A percentile compares a stretch with the other conserved stretches of the same genome.
Conservation (phyloP, 2,797 vertebrate species). For the Phoxinus dragarum region DNA sequence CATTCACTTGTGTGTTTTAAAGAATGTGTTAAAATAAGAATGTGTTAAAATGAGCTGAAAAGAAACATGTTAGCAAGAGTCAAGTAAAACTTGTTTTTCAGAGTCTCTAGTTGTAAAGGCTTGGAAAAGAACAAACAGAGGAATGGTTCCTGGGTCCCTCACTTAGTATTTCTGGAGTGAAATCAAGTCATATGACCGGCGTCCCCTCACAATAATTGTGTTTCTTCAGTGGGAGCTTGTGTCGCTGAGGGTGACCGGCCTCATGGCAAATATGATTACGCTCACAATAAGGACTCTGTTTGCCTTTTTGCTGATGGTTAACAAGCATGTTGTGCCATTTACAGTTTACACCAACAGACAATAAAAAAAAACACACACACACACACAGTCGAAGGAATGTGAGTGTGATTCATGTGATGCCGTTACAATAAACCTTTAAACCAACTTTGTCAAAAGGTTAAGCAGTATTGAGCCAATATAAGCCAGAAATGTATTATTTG, state of each 20-base stretch:
- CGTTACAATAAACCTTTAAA: not conserved
- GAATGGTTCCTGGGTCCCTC: not conserved
- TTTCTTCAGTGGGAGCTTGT: constrained; percentile 70
- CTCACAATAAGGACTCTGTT: constrained; percentile 76
- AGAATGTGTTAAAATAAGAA: not conserved
- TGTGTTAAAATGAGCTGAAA: not conserved
- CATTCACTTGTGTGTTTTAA: not conserved
- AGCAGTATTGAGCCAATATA: not conserved
- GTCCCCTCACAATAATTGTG: constrained; percentile 70
- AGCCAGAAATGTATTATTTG: not conserved
- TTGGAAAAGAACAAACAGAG: not conserved
- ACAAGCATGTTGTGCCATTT: constrained; percentile 43
- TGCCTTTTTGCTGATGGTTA: constrained; percentile 44
- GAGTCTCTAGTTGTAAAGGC: not conserved
- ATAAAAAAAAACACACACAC: not conserved
- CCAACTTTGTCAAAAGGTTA: not conserved
- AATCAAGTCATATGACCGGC: constrained; percentile 74
- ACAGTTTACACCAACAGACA: not conserved
- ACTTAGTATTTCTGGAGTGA: constrained; percentile 37
- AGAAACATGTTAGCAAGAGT: not conserved
- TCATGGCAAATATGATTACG: constrained; percentile 80
- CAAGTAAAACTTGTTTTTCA: not conserved
- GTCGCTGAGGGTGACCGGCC: constrained; percentile 67
- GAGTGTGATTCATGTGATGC: not conserved
- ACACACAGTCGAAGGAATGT: not conserved